Evolutionary conservation across 2,888 invertebrate species (phyloP), one percentile per base, ranked within the genome.

Genomic region (Odontocolon sp.): DNA sequence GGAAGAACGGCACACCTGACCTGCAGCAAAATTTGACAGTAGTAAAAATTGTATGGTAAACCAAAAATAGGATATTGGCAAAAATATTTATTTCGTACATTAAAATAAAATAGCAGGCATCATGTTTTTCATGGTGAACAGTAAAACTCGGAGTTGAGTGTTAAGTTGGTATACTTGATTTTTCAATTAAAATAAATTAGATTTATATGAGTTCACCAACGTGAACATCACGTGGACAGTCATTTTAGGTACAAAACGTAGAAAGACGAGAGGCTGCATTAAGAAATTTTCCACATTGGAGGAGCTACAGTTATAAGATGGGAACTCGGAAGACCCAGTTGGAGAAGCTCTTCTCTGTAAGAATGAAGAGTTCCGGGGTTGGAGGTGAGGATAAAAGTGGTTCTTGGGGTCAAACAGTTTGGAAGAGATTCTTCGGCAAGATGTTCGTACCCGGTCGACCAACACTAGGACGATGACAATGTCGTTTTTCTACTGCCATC

Each of bases 331-430:
- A 66, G 66, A 14, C 28, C 42, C 66, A 38, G n/a, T n/a, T n/a
- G n/a, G 31, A 47, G 66, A 52, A 69, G 67, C 64, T 45, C 67
- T 79, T 57, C 75, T 72, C 52, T 38, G 61, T 36, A 33, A 67
- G 71, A 80, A 75, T 64, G 72, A 72, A 72, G 68, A 69, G 28
- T 40, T 38, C 21, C 57, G 64, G 36, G 71, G 74, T 78, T 59
- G 77, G 70, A 73, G 69, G 57, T 68, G 76, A 67, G 64, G 56
- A 59, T 57, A 68, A 59, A 73, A 74, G 64, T 64, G 77, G 63
- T 76, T 79, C 72, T 76, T 50, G 66, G 72, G 79, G 73, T 81
- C 78, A 71, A 67, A 78, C 76, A 76, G 70, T 76, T 77, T 57
- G 69, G 50, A 64, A 68, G 59, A 70, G 78, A 74, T 71, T 77